phyloP scores from a whole-genome alignment of 2,113 vertebrate genomes.

The Xenopus laevis region DNA sequence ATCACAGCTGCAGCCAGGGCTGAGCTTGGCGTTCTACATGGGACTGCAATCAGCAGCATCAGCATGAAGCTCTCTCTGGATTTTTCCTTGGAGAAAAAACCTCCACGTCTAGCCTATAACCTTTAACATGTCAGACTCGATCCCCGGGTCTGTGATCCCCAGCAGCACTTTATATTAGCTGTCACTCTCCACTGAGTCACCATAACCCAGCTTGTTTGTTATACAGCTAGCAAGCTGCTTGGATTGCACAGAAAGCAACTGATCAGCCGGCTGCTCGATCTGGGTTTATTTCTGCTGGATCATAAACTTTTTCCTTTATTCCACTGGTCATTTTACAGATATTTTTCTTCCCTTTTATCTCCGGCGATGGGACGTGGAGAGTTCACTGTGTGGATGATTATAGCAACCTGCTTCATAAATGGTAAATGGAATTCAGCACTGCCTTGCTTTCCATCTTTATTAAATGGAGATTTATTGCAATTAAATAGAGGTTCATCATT shows the following conservation, averaged over 20 bases:
- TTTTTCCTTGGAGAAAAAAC: slow-evolving; percentile 1
- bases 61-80: slow-evolving; percentile 9
- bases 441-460: background rate
- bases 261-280: background rate
- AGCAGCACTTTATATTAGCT: slow-evolving; percentile 13
- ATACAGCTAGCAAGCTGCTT: slow-evolving; percentile 19
- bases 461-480: too few species aligned
- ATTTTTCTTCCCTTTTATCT: background rate
- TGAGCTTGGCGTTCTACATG: slow-evolving; percentile 1
- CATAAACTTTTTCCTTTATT: slow-evolving; percentile 25
- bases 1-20: slow-evolving; percentile 16
- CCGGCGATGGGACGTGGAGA: slow-evolving; percentile 54
- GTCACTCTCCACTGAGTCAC: slow-evolving; percentile 5
- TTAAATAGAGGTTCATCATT: too few species aligned
- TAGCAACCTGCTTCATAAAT: slow-evolving; percentile 56
- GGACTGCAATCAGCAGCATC: slow-evolving; percentile 12
- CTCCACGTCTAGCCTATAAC: slow-evolving; percentile 2
- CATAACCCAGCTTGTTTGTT: slow-evolving; percentile 7
- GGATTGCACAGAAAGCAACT: background rate
- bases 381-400: slow-evolving; percentile 58
- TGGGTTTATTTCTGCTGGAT: slow-evolving; percentile 9
- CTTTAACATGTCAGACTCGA: slow-evolving; percentile 2
- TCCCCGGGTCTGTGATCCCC: slow-evolving; percentile 16
- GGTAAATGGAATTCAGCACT: slow-evolving; percentile 52
- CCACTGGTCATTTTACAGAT: slow-evolving; percentile 22